phyloP scores from a whole-genome alignment of 2,113 vertebrate genomes.

The Himantopus leucocephalus region DNA sequence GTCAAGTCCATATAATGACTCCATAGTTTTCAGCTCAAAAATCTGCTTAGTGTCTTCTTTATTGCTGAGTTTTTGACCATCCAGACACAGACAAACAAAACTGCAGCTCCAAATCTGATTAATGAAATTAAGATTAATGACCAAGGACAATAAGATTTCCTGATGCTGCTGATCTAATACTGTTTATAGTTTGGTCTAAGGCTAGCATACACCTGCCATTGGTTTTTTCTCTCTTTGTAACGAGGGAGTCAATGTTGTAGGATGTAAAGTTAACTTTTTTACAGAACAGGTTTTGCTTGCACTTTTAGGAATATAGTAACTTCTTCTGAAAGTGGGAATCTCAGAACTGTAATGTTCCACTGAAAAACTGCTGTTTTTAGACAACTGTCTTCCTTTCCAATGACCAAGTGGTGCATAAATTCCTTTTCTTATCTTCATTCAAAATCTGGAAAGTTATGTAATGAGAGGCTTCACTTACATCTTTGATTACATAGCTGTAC shows the following conservation, averaged over 20 bases:
- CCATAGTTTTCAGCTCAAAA: slow-evolving; percentile 37
- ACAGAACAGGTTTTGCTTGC: neutral
- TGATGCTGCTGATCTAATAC: slow-evolving; percentile 46
- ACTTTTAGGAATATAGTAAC: neutral
- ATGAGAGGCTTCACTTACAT: neutral
- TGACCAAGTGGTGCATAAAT: neutral
- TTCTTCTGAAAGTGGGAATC: neutral
- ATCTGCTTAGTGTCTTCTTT: slow-evolving; percentile 19
- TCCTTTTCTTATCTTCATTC: neutral
- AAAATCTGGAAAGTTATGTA: neutral
- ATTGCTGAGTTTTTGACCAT: slow-evolving; percentile 12
- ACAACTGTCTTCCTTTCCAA: neutral
- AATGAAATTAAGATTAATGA: slow-evolving; percentile 68
- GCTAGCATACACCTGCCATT: neutral
- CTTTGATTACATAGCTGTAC: neutral
- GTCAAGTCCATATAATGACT: slow-evolving; percentile 5
- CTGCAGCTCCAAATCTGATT: slow-evolving; percentile 55
- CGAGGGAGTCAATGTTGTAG: neutral
- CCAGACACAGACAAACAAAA: slow-evolving; percentile 47
- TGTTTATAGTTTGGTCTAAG: slow-evolving; percentile 8
- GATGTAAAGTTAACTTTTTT: neutral
- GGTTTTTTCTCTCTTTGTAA: neutral
- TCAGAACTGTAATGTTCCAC: neutral
- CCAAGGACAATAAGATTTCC: slow-evolving; percentile 21
- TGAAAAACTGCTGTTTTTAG: neutral